Percentiles rank a stretch among this genome's conserved stretches.
phyloP scores from a whole-genome alignment of 2,888 invertebrate genomes.

The Leptopilina syphax region DNA sequence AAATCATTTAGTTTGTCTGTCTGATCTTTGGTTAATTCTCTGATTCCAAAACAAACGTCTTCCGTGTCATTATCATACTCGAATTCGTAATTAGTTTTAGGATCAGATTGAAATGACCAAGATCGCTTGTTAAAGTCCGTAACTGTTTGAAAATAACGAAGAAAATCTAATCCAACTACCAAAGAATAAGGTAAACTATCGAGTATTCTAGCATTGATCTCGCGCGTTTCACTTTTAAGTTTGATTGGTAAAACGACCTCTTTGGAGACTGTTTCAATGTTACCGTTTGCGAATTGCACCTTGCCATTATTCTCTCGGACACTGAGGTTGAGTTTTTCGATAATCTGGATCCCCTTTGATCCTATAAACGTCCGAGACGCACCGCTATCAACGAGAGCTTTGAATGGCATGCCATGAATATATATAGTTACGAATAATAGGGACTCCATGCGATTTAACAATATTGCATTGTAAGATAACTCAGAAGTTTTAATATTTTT shows the following conservation, averaged over 20 bases:
- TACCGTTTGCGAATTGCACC: neutral
- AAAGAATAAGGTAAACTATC: neutral
- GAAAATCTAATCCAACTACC: neutral
- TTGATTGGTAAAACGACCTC: neutral
- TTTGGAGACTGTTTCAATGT: neutral
- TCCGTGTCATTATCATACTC: neutral
- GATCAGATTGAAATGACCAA: neutral
- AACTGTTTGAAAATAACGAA: neutral
- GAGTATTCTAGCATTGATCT: neutral
- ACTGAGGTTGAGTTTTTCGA: neutral
- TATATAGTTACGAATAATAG: neutral
- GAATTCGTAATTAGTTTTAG: neutral
- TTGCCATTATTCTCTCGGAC: neutral
- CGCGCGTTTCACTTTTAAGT: neutral
- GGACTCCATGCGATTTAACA: neutral
- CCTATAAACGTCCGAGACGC: neutral
- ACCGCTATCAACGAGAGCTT: neutral
- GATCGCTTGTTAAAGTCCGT: neutral
- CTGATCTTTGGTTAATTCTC: neutral
- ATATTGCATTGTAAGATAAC: neutral
- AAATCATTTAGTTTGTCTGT: neutral
- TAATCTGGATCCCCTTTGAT: neutral
- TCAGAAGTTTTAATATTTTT: neutral
- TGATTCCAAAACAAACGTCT: neutral
- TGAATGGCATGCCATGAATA: neutral